Percentiles rank a stretch among this genome's conserved stretches.
Evolutionary conservation across 1,140 invertebrate genomes (phyloP).

Genomic region (Neodiprion fabricii): DNA sequence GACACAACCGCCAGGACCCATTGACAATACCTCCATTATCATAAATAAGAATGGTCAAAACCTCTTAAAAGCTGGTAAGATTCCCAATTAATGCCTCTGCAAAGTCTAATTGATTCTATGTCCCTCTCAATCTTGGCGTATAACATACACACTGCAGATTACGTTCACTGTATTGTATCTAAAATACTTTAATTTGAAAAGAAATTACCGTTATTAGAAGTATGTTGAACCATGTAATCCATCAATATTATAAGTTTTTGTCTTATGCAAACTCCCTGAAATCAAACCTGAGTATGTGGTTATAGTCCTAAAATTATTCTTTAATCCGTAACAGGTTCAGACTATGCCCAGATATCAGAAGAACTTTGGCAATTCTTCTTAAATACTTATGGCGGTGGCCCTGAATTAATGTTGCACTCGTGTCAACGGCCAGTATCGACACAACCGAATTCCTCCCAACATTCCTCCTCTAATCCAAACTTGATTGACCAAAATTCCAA

Average conservation of each 20-base stretch:
- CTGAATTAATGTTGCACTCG: conserved; percentile 71
- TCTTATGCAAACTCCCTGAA: too few species aligned
- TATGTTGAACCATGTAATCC: conserved; percentile 9
- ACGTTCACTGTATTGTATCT: too few species aligned
- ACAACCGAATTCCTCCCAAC: conserved; percentile 54
- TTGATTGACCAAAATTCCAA: conserved; percentile 44
- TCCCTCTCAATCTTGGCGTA: too few species aligned
- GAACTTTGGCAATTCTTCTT: conserved; percentile 87
- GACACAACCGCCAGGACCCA: conserved; percentile 81
- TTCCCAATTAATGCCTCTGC: conserved; percentile 30
- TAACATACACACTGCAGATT: too few species aligned
- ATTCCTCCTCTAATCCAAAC: conserved; percentile 56
- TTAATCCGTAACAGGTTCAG: conserved; percentile 65
- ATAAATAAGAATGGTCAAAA: conserved; percentile 65
- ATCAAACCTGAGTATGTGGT: background rate
- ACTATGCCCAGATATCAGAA: conserved; percentile 84
- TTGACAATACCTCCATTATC: conserved; percentile 81
- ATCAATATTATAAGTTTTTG: background rate
- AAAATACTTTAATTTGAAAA: conserved; percentile 10
- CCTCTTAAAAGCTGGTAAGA: conserved; percentile 60
- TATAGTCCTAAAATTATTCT: conserved; percentile 1
- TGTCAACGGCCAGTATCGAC: conserved; percentile 48
- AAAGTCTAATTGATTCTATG: too few species aligned
- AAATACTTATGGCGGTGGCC: conserved; percentile 85
- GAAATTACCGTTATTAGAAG: conserved; percentile 18